Evolutionary conservation across 2,113 vertebrate species (phyloP).

Genomic region (Platichthys stellatus): DNA sequence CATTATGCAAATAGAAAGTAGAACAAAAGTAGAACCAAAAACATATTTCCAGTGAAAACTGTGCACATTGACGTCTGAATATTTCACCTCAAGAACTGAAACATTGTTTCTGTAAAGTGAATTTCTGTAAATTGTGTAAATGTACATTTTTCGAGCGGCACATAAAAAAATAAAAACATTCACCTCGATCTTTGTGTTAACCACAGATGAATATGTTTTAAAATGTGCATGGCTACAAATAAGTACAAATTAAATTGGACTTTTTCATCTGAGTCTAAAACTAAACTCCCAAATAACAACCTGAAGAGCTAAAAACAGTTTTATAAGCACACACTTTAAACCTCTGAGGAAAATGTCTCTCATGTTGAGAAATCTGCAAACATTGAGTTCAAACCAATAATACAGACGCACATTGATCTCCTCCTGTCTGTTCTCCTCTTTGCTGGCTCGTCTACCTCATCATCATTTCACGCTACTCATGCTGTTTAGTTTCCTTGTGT

Average conservation of each 20-base stretch:
- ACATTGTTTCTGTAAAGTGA: slow-evolving; percentile 9
- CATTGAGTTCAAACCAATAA: neutral
- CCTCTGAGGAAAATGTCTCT: neutral
- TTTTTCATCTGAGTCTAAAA: no score
- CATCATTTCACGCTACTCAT: slow-evolving; percentile 28
- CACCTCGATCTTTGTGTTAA: neutral
- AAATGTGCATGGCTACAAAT: neutral
- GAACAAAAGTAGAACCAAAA: neutral
- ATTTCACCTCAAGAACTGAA: neutral
- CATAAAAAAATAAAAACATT: neutral
- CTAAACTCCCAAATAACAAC: neutral
- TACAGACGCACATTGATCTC: neutral
- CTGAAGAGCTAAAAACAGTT: neutral
- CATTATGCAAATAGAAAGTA: no score
- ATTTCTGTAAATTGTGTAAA: neutral
- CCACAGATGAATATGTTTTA: neutral
- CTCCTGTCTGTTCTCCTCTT: slow-evolving; percentile 10
- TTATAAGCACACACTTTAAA: neutral
- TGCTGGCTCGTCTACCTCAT: slow-evolving; percentile 11
- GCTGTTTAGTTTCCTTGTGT: slow-evolving; percentile 40
- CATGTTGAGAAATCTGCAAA: neutral
- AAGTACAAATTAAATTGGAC: neutral
- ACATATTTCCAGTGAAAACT: neutral
- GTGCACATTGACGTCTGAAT: neutral
- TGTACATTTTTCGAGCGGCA: no score